Percentiles rank a stretch among this genome's conserved stretches.
Conservation (phyloP, 2,888 invertebrate species). For the Chorisops tibialis region DNA sequence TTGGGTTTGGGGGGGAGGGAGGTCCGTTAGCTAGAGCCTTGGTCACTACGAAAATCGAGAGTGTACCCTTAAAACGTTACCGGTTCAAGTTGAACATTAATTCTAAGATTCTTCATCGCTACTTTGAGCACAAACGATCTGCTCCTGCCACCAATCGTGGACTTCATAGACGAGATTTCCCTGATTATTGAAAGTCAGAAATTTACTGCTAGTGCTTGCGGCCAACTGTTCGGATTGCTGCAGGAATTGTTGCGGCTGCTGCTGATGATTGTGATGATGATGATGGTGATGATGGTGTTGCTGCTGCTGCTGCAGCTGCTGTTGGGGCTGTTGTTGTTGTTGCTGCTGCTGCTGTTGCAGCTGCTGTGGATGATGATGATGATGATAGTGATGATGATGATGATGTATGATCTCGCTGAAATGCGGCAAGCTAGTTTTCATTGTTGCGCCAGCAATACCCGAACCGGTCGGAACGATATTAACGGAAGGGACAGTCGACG, state of each 20-base stretch:
- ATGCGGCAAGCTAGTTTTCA: conserved; percentile 49
- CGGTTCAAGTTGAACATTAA: too few relatives aligned
- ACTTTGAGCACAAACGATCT: conserved; percentile 63
- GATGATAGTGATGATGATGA: conserved; percentile 16
- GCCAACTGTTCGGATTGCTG: conserved; percentile 36
- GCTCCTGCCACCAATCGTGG: conserved; percentile 81
- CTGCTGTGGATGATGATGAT: conserved; percentile 26
- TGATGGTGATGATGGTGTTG: conserved; percentile 51
- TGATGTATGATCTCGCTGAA: conserved; percentile 48
- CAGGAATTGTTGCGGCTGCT: conserved; percentile 15
- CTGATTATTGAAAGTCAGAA: conserved; percentile 47
- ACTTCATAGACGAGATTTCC: conserved; percentile 64
- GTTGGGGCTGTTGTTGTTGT: conserved; percentile 52
- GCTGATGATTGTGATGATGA: conserved; percentile 55
- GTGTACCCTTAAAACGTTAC: too few relatives aligned
- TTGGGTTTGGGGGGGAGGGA: too few relatives aligned
- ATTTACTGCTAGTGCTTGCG: conserved; percentile 38
- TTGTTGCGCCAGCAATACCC: background rate
- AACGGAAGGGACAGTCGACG: background rate
- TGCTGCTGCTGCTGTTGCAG: conserved; percentile 20
- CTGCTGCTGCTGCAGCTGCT: conserved; percentile 53
- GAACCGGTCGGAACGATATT: background rate
- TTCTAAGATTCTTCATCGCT: conserved; percentile 58
- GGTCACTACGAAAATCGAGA: too few relatives aligned
- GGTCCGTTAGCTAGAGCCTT: too few relatives aligned